These are phyloP conservation scores for Diadumene lineata DNA, from an alignment of 92 coral and sea anemone genomes.

Conservation along the genomic window DNA sequence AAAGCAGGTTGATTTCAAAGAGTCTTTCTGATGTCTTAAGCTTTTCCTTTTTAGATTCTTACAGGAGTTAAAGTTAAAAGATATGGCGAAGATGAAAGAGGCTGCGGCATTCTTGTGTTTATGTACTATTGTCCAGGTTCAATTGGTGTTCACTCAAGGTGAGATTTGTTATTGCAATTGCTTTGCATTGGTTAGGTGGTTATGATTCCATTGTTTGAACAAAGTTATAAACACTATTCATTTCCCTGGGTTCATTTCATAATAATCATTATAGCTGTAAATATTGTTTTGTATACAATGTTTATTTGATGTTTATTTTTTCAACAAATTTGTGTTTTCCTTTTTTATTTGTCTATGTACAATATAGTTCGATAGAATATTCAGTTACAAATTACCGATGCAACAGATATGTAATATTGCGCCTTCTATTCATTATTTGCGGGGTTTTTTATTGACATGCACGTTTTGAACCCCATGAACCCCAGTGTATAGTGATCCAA, in stretches of 20 bases:
- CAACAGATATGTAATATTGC: no score
- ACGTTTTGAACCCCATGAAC: no score
- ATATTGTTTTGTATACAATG: conserved; percentile 1
- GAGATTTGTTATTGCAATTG: no score
- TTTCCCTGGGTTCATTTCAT: no score
- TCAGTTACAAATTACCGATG: no score
- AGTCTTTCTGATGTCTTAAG: background rate
- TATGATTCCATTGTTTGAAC: background rate
- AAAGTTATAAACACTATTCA: background rate
- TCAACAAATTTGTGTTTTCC: no score
- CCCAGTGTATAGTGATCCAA: no score
- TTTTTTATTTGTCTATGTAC: no score
- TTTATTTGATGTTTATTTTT: background rate
- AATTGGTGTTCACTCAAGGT: conserved; percentile 37
- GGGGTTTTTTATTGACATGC: no score
- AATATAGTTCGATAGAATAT: no score
- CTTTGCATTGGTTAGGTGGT: no score
- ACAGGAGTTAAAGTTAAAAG: background rate
- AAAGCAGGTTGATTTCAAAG: background rate
- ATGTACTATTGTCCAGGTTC: conserved; percentile 31
- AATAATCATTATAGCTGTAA: background rate
- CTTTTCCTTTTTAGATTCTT: background rate
- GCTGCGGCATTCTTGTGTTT: background rate
- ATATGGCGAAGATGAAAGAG: background rate
- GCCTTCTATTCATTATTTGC: no score